phyloP scores from a whole-genome alignment of 2,888 invertebrate genomes.

The Phania funesta region DNA sequence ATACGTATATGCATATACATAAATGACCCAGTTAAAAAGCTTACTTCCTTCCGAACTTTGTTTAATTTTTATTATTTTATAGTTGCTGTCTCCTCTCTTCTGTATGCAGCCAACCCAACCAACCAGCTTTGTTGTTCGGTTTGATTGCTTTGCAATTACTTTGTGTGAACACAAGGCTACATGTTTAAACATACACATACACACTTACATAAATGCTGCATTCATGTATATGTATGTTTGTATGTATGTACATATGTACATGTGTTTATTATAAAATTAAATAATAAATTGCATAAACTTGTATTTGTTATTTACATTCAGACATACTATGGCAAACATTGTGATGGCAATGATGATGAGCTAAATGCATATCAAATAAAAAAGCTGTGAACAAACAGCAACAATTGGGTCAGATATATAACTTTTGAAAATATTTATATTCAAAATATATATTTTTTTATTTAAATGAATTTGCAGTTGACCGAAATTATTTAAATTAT shows the following conservation, averaged over 20 bases:
- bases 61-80: slow-evolving; percentile 31
- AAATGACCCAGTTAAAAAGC: slow-evolving; percentile 57
- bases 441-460: background rate
- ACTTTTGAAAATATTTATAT: background rate
- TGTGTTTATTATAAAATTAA: slow-evolving; percentile 36
- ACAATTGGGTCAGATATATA: slow-evolving; percentile 36
- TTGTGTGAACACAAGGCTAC: slow-evolving; percentile 61
- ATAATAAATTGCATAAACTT: slow-evolving; percentile 62
- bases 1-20: slow-evolving; percentile 10
- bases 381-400: slow-evolving; percentile 1
- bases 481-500: no score
- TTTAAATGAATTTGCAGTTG: background rate
- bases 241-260: background rate
- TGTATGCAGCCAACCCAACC: background rate
- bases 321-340: slow-evolving; percentile 45
- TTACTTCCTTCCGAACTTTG: slow-evolving; percentile 65
- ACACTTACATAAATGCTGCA: background rate
- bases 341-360: slow-evolving; percentile 43
- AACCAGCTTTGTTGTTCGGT: slow-evolving; percentile 34
- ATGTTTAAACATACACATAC: background rate
- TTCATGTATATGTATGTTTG: background rate
- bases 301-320: slow-evolving; percentile 24
- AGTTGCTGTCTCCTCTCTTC: slow-evolving; percentile 12
- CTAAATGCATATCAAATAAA: slow-evolving; percentile 35
- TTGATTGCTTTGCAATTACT: slow-evolving; percentile 60